phyloP scores from a whole-genome alignment of 2,113 vertebrate genomes.

The Microtus ochrogaster region DNA sequence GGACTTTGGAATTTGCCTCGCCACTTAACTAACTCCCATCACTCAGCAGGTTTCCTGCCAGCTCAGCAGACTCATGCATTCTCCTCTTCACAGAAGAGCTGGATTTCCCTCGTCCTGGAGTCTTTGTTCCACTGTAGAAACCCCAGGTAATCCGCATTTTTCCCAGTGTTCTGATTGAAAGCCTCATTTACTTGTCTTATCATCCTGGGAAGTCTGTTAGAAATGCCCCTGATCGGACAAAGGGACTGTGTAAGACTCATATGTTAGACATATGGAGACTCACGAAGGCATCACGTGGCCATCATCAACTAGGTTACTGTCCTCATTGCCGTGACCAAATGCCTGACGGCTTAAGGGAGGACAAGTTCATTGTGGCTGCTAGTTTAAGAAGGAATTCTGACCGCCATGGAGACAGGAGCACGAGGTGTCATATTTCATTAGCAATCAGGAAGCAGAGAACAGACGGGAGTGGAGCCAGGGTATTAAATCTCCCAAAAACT shows the following conservation, averaged over 20 bases:
- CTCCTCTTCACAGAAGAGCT: slow-evolving; percentile 49
- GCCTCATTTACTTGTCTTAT: background rate
- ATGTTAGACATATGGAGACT: background rate
- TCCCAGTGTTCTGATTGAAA: background rate
- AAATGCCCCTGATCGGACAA: background rate
- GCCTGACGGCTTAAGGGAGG: background rate
- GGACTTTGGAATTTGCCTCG: background rate
- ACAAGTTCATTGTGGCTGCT: background rate
- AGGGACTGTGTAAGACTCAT: background rate
- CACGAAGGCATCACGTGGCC: background rate
- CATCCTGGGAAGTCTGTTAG: background rate
- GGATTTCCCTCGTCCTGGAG: background rate
- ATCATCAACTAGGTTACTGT: background rate
- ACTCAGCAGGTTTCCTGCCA: slow-evolving; percentile 48
- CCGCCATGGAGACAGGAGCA: background rate
- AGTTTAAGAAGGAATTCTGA: background rate
- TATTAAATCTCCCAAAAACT: background rate
- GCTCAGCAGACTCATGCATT: slow-evolving; percentile 39
- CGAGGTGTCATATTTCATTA: background rate
- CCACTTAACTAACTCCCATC: slow-evolving; percentile 22
- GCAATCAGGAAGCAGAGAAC: background rate
- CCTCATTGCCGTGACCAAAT: background rate
- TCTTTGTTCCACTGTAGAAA: slow-evolving; percentile 20
- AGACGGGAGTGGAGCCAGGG: background rate
- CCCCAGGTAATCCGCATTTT: slow-evolving; percentile 22